These are phyloP conservation scores for Dynastes maya DNA, from an alignment of 2,888 invertebrate species.

Conservation along the genomic window DNA sequence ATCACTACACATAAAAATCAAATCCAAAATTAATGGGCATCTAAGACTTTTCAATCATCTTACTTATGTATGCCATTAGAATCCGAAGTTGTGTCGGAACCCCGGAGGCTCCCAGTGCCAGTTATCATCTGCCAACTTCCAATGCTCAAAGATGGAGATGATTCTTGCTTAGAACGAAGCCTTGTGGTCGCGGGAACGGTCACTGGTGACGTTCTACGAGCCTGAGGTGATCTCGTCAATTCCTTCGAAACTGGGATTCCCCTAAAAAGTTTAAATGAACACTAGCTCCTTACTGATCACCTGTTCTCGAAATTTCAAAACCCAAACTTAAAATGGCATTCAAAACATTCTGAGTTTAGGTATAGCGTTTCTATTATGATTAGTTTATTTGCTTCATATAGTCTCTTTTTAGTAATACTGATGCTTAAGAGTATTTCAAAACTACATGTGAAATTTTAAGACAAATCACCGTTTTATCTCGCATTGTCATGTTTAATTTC, in stretches of 20 bases:
- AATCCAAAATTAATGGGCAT: too few relatives aligned
- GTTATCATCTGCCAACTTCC: constrained; percentile 83
- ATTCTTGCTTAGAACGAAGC: constrained; percentile 75
- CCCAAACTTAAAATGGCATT: too few relatives aligned
- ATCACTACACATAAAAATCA: constrained; percentile 59
- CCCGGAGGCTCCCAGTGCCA: constrained; percentile 77
- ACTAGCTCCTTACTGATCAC: too few relatives aligned
- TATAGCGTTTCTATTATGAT: too few relatives aligned
- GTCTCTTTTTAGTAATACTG: too few relatives aligned
- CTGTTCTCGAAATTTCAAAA: too few relatives aligned
- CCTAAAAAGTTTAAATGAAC: constrained; percentile 15
- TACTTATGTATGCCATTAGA: constrained; percentile 57
- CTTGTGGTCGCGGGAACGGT: constrained; percentile 74
- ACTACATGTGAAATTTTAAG: too few relatives aligned
- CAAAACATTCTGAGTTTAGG: too few relatives aligned
- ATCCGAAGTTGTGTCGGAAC: constrained; percentile 70
- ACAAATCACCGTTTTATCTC: too few relatives aligned
- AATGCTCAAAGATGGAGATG: constrained; percentile 73
- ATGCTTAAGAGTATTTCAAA: too few relatives aligned
- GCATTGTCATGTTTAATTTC: too few relatives aligned
- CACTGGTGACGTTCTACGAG: constrained; percentile 75
- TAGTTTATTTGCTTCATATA: too few relatives aligned
- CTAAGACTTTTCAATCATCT: not conserved
- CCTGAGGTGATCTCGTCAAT: constrained; percentile 64
- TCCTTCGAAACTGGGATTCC: constrained; percentile 39